Percentiles rank a stretch among this genome's conserved stretches.
Conservation (phyloP, 2,113 vertebrate species). For the Drymodes brunneopygia region DNA sequence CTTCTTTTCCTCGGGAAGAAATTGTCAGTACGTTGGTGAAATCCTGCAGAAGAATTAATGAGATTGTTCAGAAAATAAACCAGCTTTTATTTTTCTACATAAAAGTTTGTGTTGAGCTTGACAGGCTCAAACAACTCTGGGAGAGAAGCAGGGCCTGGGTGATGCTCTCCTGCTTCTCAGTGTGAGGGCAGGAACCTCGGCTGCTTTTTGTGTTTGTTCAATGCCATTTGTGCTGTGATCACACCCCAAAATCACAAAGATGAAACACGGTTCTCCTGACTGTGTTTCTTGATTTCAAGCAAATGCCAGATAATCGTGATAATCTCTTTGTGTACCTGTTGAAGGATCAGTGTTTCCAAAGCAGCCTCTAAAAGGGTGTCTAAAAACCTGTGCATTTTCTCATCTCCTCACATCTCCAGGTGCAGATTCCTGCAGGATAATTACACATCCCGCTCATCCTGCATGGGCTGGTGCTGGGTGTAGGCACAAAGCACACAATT, state of each 20-base stretch:
- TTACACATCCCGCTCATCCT: neutral
- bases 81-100: neutral
- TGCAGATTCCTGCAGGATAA: neutral
- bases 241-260: neutral
- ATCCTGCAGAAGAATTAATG: neutral
- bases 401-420: neutral
- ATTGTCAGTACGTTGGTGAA: neutral
- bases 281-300: neutral
- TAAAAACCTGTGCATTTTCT: neutral
- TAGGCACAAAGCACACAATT: slow-evolving; percentile 11
- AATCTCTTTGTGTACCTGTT: neutral
- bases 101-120: neutral
- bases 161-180: neutral
- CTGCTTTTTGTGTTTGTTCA: neutral
- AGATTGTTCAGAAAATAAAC: neutral
- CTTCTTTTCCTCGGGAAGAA: neutral
- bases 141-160: neutral
- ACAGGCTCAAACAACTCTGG: neutral
- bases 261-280: neutral
- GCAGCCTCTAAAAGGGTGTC: neutral
- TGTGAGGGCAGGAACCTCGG: neutral
- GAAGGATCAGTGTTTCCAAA: neutral
- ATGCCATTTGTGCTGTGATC: neutral
- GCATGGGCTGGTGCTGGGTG: neutral
- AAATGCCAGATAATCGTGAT: neutral